phyloP scores from a whole-genome alignment of 2,797 vertebrate genomes.

The Lithobates pipiens region DNA sequence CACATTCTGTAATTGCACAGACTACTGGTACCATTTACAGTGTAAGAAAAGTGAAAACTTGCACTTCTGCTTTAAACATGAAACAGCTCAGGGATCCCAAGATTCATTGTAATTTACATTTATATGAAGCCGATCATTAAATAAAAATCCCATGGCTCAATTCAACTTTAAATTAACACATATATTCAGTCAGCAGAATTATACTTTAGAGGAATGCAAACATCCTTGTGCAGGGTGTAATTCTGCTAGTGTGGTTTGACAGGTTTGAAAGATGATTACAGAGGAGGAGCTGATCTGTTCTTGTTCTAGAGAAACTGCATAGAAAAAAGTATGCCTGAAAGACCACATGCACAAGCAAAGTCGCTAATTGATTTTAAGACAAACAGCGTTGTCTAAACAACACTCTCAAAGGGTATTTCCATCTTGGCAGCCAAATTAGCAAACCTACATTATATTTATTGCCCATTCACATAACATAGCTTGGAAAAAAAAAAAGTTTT shows the following conservation, averaged over 20 bases:
- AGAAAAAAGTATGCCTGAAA: constrained; percentile 16
- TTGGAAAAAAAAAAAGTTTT: too few species aligned
- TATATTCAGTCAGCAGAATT: constrained; percentile 59
- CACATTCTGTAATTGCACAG: constrained; percentile 32
- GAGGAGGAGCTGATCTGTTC: constrained; percentile 42
- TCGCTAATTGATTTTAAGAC: not conserved
- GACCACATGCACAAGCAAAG: not conserved
- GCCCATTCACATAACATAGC: too few species aligned
- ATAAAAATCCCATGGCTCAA: constrained; percentile 59
- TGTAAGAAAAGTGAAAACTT: constrained; percentile 22
- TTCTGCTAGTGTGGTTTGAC: constrained; percentile 48
- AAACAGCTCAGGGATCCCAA: constrained; percentile 41
- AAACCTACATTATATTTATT: too few species aligned
- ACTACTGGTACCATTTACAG: constrained; percentile 31
- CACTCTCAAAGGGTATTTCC: not conserved
- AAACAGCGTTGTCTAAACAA: not conserved
- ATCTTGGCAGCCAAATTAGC: too few species aligned
- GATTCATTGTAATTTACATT: constrained; percentile 59
- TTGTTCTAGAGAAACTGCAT: constrained; percentile 11
- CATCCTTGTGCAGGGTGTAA: constrained; percentile 52
- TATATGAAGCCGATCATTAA: constrained; percentile 60
- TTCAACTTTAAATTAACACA: constrained; percentile 58
- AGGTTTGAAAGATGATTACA: constrained; percentile 55
- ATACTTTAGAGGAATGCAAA: constrained; percentile 59
- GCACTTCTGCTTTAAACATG: constrained; percentile 50